Conservation (phyloP, 1,140 invertebrate genomes). For the Drosophila varians region DNA sequence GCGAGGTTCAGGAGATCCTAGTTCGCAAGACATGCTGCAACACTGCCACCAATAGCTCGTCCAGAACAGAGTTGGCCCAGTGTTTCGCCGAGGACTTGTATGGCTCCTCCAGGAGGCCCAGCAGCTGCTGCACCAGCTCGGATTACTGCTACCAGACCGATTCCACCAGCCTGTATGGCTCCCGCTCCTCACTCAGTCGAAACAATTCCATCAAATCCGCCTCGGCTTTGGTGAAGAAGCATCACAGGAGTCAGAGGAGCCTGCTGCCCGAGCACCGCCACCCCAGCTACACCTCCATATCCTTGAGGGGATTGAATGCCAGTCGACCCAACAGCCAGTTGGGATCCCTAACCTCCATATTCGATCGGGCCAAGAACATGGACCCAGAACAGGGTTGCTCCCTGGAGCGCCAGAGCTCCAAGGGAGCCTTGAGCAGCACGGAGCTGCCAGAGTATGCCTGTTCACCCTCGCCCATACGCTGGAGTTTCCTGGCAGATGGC, state of each 20-base stretch:
- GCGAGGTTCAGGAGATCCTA: conserved; percentile 76
- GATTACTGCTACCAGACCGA: conserved; percentile 83
- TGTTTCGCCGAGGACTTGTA: conserved; percentile 79
- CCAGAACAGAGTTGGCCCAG: conserved; percentile 73
- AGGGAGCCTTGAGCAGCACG: conserved; percentile 67
- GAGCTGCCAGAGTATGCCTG: conserved; percentile 82
- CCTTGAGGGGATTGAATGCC: conserved; percentile 68
- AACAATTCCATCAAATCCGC: conserved; percentile 82
- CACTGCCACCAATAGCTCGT: conserved; percentile 41
- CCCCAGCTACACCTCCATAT: conserved; percentile 80
- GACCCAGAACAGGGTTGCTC: conserved; percentile 58
- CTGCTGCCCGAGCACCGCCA: conserved; percentile 63
- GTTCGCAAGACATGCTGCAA: conserved; percentile 69
- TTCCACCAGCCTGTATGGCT: conserved; percentile 79
- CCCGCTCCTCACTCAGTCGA: conserved; percentile 74
- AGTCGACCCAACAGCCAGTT: conserved; percentile 70
- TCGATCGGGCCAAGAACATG: conserved; percentile 73
- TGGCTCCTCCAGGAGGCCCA: conserved; percentile 69
- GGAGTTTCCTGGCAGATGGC: conserved; percentile 81
- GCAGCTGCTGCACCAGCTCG: conserved; percentile 79
- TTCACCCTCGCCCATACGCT: conserved; percentile 79
- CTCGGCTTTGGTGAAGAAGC: conserved; percentile 67
- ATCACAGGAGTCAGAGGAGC: conserved; percentile 43
- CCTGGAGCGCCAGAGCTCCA: conserved; percentile 70
- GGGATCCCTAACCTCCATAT: conserved; percentile 78